Evolutionary conservation across 2,113 vertebrate genomes (phyloP).

Genomic region (Trematocara stigmaticum): DNA sequence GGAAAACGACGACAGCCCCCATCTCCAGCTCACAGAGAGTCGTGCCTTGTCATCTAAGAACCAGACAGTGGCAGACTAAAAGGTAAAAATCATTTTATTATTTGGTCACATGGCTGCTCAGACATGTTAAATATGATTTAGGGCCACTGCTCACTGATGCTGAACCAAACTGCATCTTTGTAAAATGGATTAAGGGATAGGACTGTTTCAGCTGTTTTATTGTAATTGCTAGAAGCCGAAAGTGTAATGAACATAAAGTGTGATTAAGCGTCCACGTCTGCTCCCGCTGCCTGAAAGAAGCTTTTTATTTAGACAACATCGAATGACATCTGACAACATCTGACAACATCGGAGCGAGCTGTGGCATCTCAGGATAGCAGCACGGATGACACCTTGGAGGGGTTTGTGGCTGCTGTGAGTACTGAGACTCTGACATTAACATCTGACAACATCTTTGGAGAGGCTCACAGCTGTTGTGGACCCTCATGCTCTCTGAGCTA

Average conservation of each 20-base stretch:
- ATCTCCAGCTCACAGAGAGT: background rate
- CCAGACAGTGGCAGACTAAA: background rate
- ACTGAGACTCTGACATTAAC: too few relatives aligned
- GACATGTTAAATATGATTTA: background rate
- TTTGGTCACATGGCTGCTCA: background rate
- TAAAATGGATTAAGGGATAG: background rate
- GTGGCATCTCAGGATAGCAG: too few relatives aligned
- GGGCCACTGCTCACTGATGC: background rate
- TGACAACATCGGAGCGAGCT: too few relatives aligned
- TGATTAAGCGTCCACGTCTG: background rate
- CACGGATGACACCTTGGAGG: too few relatives aligned
- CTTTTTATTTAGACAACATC: too few relatives aligned
- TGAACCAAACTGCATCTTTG: background rate
- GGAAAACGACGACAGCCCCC: constrained; percentile 27
- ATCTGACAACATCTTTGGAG: too few relatives aligned
- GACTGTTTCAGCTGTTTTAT: background rate
- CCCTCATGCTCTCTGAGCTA: too few relatives aligned
- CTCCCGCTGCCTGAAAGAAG: background rate
- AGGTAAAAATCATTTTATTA: constrained; percentile 2
- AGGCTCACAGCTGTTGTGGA: too few relatives aligned
- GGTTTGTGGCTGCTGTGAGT: too few relatives aligned
- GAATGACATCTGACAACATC: too few relatives aligned
- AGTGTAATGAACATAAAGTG: background rate
- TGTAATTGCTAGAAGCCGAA: rapidly evolving
- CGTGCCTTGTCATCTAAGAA: background rate